Evolutionary conservation across 2,888 invertebrate species (phyloP).

Genomic region (Hartigia nigra): DNA sequence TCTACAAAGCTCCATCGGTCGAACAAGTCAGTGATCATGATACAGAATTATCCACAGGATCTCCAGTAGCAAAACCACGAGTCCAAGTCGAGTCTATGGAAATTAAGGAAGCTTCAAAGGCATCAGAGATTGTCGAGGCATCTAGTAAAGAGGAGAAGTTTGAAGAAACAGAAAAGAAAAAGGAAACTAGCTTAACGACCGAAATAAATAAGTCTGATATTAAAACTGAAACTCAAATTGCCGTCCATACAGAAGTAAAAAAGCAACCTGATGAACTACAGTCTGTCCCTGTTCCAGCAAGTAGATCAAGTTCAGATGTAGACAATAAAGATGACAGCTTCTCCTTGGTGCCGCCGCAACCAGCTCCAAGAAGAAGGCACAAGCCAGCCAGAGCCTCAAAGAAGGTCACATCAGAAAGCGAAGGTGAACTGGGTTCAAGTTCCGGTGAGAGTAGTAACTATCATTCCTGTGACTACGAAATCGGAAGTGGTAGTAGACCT

Average conservation of each 20-base stretch:
- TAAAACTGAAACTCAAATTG: slow-evolving; percentile 41
- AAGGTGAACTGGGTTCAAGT: slow-evolving; percentile 85
- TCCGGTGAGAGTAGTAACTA: slow-evolving; percentile 88
- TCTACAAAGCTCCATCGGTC: slow-evolving; percentile 64
- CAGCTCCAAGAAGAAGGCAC: slow-evolving; percentile 60
- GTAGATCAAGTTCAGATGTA: slow-evolving; percentile 57
- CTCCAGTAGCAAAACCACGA: slow-evolving; percentile 44
- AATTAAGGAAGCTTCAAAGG: slow-evolving; percentile 34
- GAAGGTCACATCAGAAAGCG: slow-evolving; percentile 81
- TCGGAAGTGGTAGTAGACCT: slow-evolving; percentile 79
- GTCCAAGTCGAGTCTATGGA: slow-evolving; percentile 30
- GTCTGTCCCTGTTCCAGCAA: slow-evolving; percentile 46
- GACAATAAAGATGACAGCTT: slow-evolving; percentile 50
- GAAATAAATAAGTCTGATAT: slow-evolving; percentile 29
- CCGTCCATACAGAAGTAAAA: slow-evolving; percentile 33
- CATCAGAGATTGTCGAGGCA: slow-evolving; percentile 49
- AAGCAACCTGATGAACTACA: slow-evolving; percentile 28
- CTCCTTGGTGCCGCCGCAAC: slow-evolving; percentile 49
- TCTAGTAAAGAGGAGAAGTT: slow-evolving; percentile 49
- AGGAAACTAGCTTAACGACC: slow-evolving; percentile 37
- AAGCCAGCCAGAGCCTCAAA: slow-evolving; percentile 57
- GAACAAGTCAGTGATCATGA: slow-evolving; percentile 51
- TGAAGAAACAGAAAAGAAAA: slow-evolving; percentile 51
- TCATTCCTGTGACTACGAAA: slow-evolving; percentile 86
- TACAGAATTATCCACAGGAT: slow-evolving; percentile 36